phyloP scores from a whole-genome alignment of 2,113 vertebrate species.

The Stictonetta naevosa region DNA sequence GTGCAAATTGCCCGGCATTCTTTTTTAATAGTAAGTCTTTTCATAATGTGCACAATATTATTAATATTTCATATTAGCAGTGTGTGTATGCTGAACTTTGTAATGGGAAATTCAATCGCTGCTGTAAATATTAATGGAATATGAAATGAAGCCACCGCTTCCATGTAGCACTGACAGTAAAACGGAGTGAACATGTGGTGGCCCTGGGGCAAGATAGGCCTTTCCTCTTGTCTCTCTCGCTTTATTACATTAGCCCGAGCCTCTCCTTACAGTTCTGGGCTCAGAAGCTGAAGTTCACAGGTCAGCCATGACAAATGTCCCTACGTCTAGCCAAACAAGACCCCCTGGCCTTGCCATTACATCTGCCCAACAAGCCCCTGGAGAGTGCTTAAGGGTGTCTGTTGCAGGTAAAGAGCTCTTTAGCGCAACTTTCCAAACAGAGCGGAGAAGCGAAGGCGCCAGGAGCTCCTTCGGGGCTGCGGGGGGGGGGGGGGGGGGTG shows the following conservation, averaged over 20 bases:
- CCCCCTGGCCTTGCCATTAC: slow-evolving; percentile 76
- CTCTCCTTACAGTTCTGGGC: slow-evolving; percentile 74
- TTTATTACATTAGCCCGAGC: slow-evolving; percentile 81
- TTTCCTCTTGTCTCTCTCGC: slow-evolving; percentile 77
- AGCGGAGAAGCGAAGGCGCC: neutral
- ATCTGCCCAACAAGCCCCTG: slow-evolving; percentile 77
- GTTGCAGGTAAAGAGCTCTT: slow-evolving; percentile 74
- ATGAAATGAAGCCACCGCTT: slow-evolving; percentile 80
- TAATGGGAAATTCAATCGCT: slow-evolving; percentile 80
- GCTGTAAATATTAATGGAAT: slow-evolving; percentile 88
- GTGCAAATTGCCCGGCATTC: neutral
- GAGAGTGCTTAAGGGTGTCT: slow-evolving; percentile 77
- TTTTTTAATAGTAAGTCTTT: slow-evolving; percentile 60
- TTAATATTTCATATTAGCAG: slow-evolving; percentile 82
- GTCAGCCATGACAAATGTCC: slow-evolving; percentile 85
- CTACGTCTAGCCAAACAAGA: slow-evolving; percentile 78
- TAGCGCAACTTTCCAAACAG: slow-evolving; percentile 48
- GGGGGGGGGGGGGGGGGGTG: neutral
- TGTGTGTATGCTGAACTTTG: slow-evolving; percentile 76
- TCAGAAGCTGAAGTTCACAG: slow-evolving; percentile 79
- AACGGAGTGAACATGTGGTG: slow-evolving; percentile 77
- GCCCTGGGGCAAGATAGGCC: slow-evolving; percentile 80
- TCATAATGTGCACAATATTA: slow-evolving; percentile 73
- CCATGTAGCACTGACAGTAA: slow-evolving; percentile 77
- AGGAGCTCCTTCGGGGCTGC: neutral